A percentile compares a stretch with the other conserved stretches of the same genome.
These are phyloP conservation scores for Chiroxiphia lanceolata DNA, from an alignment of 2,797 vertebrate genomes.

Conservation along the genomic window DNA sequence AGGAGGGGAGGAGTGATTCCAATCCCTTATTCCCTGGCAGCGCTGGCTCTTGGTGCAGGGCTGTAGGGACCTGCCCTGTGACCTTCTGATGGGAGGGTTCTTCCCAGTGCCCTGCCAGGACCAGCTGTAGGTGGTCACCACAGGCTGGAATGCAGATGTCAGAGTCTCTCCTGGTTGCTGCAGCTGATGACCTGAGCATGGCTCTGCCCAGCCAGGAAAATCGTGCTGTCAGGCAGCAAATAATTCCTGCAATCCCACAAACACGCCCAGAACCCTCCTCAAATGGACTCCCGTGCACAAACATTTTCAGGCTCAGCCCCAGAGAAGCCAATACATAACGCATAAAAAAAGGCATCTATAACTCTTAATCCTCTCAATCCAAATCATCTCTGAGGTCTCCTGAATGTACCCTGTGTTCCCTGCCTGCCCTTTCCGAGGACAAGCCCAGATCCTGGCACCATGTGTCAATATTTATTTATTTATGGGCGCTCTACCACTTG, in stretches of 20 bases:
- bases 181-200: accelerated
- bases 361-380: neutral
- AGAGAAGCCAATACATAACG: neutral
- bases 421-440: neutral
- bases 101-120: neutral
- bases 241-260: neutral
- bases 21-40: neutral
- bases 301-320: neutral
- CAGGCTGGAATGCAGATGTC: neutral
- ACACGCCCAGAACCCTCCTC: accelerated
- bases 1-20: neutral
- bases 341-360: neutral
- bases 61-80: neutral
- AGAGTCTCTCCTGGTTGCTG: neutral
- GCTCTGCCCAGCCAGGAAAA: accelerated
- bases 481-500: neutral
- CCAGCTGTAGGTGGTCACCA: neutral
- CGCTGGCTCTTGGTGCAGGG: neutral
- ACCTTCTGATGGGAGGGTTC: neutral
- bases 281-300: neutral
- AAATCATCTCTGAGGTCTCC: neutral
- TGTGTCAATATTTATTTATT: conserved; percentile 50
- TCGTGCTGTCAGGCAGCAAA: neutral
- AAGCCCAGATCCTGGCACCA: neutral
- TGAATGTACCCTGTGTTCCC: conserved; percentile 52